Conservation (phyloP, 2,888 invertebrate species). For the Dryadula phaetusa region DNA sequence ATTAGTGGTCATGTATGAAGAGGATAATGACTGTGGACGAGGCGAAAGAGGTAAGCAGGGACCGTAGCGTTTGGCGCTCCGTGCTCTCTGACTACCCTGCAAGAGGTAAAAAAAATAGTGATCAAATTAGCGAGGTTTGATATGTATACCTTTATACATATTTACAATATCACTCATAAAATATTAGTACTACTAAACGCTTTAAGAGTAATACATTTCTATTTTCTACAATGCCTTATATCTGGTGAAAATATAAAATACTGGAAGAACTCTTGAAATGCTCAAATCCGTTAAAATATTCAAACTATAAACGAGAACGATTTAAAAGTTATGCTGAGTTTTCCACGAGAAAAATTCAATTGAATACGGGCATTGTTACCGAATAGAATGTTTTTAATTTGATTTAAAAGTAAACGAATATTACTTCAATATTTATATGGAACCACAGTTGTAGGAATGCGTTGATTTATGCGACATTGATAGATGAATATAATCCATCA, state of each 20-base stretch:
- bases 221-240: neutral
- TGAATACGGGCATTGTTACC: neutral
- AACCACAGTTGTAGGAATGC: constrained; percentile 34
- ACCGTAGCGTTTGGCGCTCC: too few species aligned
- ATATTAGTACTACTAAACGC: neutral
- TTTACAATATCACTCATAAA: too few species aligned
- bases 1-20: too few species aligned
- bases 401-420: neutral
- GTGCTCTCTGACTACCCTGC: too few species aligned
- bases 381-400: neutral
- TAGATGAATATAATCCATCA: constrained; percentile 61
- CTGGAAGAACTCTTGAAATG: neutral
- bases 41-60: too few species aligned
- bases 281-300: constrained; percentile 11
- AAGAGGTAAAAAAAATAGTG: too few species aligned
- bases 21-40: too few species aligned
- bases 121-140: too few species aligned
- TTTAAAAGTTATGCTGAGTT: constrained; percentile 12
- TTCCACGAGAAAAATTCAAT: neutral
- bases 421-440: constrained; percentile 21
- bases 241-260: neutral
- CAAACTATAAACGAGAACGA: constrained; percentile 15
- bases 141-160: too few species aligned
- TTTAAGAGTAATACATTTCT: neutral
- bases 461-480: constrained; percentile 72